phyloP scores from a whole-genome alignment of 2,888 invertebrate species.

The Epinotia brunnichana region DNA sequence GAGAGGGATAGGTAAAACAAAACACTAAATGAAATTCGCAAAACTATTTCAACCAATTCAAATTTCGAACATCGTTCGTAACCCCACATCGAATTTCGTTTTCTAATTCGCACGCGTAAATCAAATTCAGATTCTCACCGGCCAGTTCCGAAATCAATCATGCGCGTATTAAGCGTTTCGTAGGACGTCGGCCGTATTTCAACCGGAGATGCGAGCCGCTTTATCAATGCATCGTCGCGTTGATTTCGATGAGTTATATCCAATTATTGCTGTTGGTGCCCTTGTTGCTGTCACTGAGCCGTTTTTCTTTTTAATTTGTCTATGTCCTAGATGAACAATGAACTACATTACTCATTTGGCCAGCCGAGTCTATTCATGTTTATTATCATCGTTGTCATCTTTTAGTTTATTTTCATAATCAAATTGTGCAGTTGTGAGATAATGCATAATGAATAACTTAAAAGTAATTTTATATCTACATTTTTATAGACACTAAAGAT shows the following conservation, averaged over 20 bases:
- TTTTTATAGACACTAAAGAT: constrained; percentile 5
- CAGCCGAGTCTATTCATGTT: constrained; percentile 11
- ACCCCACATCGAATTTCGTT: constrained; percentile 17
- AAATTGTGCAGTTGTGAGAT: neutral
- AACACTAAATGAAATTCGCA: neutral
- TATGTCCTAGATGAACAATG: constrained; percentile 36
- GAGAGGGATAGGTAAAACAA: neutral
- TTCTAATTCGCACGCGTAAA: constrained; percentile 41
- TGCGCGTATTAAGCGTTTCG: constrained; percentile 73
- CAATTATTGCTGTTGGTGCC: constrained; percentile 81
- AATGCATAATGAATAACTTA: neutral
- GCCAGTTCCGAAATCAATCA: constrained; percentile 74
- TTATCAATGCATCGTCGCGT: constrained; percentile 83
- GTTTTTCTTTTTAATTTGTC: constrained; percentile 61
- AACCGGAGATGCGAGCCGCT: constrained; percentile 79
- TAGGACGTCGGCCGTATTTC: constrained; percentile 75
- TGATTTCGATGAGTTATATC: constrained; percentile 80
- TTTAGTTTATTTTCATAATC: neutral
- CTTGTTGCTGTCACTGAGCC: constrained; percentile 75
- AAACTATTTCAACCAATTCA: neutral
- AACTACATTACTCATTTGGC: constrained; percentile 16
- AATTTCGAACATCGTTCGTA: constrained; percentile 1
- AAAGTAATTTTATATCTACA: neutral
- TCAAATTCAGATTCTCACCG: constrained; percentile 49
- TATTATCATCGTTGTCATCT: constrained; percentile 2